Evolutionary conservation across 1,140 invertebrate genomes (phyloP).

Genomic region (Micrasema longulum): DNA sequence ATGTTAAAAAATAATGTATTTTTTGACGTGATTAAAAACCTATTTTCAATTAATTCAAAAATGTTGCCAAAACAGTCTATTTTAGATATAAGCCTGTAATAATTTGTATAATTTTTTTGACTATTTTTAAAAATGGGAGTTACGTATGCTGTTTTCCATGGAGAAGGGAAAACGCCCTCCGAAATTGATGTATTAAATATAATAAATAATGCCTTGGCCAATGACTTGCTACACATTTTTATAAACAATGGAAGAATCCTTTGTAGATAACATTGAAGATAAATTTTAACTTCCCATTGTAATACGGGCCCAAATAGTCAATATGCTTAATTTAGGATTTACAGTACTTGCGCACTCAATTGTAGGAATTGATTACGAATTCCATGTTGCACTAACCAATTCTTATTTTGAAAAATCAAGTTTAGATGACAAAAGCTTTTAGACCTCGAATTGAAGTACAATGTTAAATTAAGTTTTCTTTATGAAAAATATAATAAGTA

Average conservation of each 20-base stretch:
- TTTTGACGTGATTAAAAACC: neutral
- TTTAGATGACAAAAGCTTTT: no score
- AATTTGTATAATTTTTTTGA: neutral
- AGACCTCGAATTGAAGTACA: no score
- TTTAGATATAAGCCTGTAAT: neutral
- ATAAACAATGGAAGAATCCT: neutral
- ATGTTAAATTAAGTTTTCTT: no score
- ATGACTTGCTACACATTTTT: neutral
- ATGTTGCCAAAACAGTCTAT: neutral
- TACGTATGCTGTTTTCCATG: neutral
- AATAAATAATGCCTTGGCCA: neutral
- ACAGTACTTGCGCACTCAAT: no score
- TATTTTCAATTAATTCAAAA: neutral
- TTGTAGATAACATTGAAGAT: no score
- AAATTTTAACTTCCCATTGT: no score
- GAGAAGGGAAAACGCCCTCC: neutral
- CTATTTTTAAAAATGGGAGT: neutral
- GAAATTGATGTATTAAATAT: neutral
- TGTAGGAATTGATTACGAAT: no score
- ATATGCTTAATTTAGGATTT: no score
- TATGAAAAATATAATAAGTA: no score
- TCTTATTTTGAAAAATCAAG: no score
- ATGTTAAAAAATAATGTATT: conserved; percentile 1
- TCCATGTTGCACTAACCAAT: no score
- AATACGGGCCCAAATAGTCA: no score